Conservation (phyloP, 2,888 invertebrate species). For the Cosmia trapezina region DNA sequence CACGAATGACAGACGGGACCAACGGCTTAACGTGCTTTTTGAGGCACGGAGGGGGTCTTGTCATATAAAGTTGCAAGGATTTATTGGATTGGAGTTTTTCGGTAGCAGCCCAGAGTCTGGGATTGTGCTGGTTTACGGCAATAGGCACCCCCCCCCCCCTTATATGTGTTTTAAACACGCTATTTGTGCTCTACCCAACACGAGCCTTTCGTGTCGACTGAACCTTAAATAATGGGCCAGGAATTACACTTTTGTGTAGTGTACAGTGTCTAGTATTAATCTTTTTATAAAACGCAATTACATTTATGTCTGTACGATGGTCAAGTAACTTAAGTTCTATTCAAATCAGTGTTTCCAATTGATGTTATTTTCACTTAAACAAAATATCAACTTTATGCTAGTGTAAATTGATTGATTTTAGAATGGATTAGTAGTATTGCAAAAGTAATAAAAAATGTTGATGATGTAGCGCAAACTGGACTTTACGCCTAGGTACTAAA, state of each 20-base stretch:
- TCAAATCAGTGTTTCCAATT: background rate
- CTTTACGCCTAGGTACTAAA: background rate
- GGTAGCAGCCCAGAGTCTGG: background rate
- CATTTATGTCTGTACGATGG: background rate
- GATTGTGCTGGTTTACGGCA: background rate
- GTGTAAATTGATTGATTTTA: background rate
- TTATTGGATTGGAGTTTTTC: background rate
- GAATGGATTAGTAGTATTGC: background rate
- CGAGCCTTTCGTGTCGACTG: background rate
- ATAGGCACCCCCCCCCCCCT: background rate
- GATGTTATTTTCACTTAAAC: background rate
- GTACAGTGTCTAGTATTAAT: constrained; percentile 16
- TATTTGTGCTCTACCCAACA: too few species aligned
- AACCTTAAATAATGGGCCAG: constrained; percentile 5
- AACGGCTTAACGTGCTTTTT: too few species aligned
- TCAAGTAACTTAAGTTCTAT: background rate
- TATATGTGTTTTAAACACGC: background rate
- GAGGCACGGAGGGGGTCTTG: too few species aligned
- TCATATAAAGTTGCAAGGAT: too few species aligned
- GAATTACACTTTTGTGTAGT: constrained; percentile 8
- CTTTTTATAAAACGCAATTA: background rate
- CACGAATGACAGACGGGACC: too few species aligned
- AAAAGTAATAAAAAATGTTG: background rate
- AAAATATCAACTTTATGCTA: background rate
- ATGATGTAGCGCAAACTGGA: background rate